Evolutionary conservation across 2,113 vertebrate genomes (phyloP), one percentile per base, ranked within the genome.

Genomic region (Tragelaphus buxtoni): DNA sequence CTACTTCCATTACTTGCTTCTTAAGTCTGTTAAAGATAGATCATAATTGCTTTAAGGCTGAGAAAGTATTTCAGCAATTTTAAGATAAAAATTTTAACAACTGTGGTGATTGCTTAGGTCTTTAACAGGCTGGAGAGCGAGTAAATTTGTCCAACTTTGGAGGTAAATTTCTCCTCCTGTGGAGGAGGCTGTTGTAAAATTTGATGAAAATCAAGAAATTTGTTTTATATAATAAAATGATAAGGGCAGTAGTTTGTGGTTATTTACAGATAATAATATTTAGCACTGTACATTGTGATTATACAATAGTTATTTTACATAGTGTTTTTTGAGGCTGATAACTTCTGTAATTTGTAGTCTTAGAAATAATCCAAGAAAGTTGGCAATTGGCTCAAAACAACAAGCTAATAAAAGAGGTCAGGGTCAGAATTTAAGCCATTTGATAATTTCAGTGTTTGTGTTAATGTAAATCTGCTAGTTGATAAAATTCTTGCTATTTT

Each of bases 311-410:
- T 61, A 49, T 77, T 91, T 74, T 74, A 16, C 7, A 24, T 60
- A 55, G 26, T 85, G 30, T 32, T 53, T 89, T 92, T 84, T 93
- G 72, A 86, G 63, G 60, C 18, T n/a, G 11, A 7, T 91, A 5
- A 47, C 18, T 94, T 83, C 14, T 69, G 1, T 28, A 55, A 80
- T 86, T 94, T 10, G 5, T 22, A 55, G 47, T 47, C 2, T 74
- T 82, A 72, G 58, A 95, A 84, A 61, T 91, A 91, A 96, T 92
- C 42, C n/a, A 86, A 39, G 61, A 53, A 91, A 83, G 26, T 42
- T 86, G 28, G 1, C 53, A 49, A 13, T 95, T 94, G 39, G 45
- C 30, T 82, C 9, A 86, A 85, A 85, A 80, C 26, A 85, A 2
- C 24, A 5, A 45, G 45, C 22, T 83, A 10, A 81, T 82, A 22